Evolutionary conservation across 2,113 vertebrate genomes (phyloP).

Genomic region (Rhegmatorhina hoffmannsi): DNA sequence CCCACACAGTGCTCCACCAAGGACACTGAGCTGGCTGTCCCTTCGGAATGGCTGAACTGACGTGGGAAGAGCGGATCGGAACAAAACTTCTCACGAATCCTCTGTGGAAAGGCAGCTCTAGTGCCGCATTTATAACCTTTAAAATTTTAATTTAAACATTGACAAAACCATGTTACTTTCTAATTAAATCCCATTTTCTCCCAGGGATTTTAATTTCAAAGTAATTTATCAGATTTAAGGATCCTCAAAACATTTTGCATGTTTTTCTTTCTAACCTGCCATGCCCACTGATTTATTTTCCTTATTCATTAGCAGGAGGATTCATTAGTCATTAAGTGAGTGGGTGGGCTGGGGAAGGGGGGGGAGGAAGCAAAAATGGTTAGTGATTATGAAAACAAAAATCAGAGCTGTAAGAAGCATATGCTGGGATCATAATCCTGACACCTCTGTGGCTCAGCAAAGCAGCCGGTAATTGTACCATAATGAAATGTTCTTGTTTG

Average conservation of each 20-base stretch:
- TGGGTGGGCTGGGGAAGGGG: constrained; percentile 59
- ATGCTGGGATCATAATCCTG: constrained; percentile 82
- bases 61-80: background rate
- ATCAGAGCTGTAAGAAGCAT: constrained; percentile 80
- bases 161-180: constrained; percentile 74
- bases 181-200: constrained; percentile 84
- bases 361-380: constrained; percentile 6
- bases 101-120: background rate
- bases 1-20: fast-evolving
- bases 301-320: constrained; percentile 75
- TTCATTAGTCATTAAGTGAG: constrained; percentile 87
- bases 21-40: background rate
- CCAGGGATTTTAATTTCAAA: constrained; percentile 85
- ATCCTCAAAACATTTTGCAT: constrained; percentile 75
- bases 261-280: constrained; percentile 87
- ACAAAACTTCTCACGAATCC: background rate
- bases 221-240: constrained; percentile 89
- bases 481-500: constrained; percentile 95
- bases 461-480: constrained; percentile 87
- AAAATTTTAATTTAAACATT: constrained; percentile 76
- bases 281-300: constrained; percentile 89
- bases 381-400: constrained; percentile 68
- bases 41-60: background rate
- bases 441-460: constrained; percentile 83
- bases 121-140: constrained; percentile 56